Percentiles rank a stretch among this genome's conserved stretches.
Conservation (phyloP, 2,888 invertebrate species). For the Malachius bipustulatus region DNA sequence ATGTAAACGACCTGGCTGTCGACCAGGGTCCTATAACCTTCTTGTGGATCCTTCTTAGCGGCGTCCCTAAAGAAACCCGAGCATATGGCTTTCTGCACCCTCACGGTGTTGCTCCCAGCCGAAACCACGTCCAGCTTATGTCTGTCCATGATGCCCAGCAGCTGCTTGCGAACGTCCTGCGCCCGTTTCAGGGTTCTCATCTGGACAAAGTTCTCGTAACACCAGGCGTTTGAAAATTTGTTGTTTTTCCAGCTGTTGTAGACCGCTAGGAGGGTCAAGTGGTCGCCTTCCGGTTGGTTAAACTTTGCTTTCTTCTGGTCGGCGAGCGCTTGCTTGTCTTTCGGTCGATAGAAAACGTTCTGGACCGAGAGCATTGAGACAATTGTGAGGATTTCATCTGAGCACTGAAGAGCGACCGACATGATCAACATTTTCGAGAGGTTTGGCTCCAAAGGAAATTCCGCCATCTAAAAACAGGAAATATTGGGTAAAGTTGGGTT, state of each 20-base stretch:
- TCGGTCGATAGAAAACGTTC: conserved; percentile 92
- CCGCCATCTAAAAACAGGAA: conserved; percentile 73
- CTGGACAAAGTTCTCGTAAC: conserved; percentile 98
- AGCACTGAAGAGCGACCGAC: conserved; percentile 95
- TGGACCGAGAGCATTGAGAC: conserved; percentile 99
- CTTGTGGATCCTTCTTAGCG: conserved; percentile 98
- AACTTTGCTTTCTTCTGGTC: conserved; percentile 99
- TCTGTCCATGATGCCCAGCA: conserved; percentile 95
- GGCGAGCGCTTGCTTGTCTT: conserved; percentile 92
- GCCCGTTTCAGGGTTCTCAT: conserved; percentile 92
- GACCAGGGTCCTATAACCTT: conserved; percentile 92
- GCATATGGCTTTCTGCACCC: conserved; percentile 96
- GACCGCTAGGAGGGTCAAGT: conserved; percentile 91
- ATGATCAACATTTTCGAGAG: conserved; percentile 97
- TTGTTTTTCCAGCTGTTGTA: conserved; percentile 99
- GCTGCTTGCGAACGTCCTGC: conserved; percentile 94
- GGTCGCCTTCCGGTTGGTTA: conserved; percentile 97
- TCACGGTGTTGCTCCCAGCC: conserved; percentile 88
- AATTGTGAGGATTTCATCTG: conserved; percentile 95
- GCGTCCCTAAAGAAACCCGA: conserved; percentile 98
- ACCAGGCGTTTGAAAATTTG: conserved; percentile 98
- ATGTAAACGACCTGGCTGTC: conserved; percentile 98
- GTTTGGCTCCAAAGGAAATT: conserved; percentile 97
- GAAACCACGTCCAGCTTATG: conserved; percentile 95
- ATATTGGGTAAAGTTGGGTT: conserved; percentile 15